These are phyloP conservation scores for Thermophis baileyi DNA, from an alignment of 2,113 vertebrate genomes.

Conservation along the genomic window DNA sequence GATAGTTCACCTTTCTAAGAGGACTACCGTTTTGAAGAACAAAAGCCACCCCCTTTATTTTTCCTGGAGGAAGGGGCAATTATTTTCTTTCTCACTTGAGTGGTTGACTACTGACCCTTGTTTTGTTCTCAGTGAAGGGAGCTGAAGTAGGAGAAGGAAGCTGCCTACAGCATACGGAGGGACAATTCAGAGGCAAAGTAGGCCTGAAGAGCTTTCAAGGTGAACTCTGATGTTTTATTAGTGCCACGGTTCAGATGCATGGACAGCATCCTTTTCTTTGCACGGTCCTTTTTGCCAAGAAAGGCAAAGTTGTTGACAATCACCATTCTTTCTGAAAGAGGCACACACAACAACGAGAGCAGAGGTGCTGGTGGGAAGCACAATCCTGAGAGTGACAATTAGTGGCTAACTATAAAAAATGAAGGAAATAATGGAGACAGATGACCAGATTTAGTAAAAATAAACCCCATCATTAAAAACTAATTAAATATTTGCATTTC, in stretches of 20 bases:
- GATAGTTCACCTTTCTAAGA: neutral
- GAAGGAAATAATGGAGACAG: conserved; percentile 57
- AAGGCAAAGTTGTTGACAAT: neutral
- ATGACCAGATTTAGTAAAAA: conserved; percentile 65
- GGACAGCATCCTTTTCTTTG: neutral
- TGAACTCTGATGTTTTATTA: neutral
- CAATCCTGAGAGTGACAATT: conserved; percentile 49
- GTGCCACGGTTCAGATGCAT: neutral
- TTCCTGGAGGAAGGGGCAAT: too few species aligned
- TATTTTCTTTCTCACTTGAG: neutral
- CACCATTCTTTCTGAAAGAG: conserved; percentile 12
- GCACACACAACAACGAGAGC: conserved; percentile 43
- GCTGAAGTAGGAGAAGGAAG: neutral
- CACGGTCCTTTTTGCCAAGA: neutral
- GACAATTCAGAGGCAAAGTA: neutral
- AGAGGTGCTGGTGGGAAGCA: conserved; percentile 15
- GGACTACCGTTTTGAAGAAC: neutral
- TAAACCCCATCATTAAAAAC: conserved; percentile 61
- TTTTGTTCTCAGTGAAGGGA: neutral
- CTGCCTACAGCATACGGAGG: neutral
- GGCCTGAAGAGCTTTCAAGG: neutral
- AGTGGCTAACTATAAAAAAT: conserved; percentile 59
- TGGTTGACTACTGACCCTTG: neutral
- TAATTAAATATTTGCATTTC: conserved; percentile 68
- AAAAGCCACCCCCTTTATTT: neutral